A percentile compares a stretch with the other conserved stretches of the same genome.
Conservation (phyloP, 2,797 vertebrate species). For the Micromesistius poutassou region DNA sequence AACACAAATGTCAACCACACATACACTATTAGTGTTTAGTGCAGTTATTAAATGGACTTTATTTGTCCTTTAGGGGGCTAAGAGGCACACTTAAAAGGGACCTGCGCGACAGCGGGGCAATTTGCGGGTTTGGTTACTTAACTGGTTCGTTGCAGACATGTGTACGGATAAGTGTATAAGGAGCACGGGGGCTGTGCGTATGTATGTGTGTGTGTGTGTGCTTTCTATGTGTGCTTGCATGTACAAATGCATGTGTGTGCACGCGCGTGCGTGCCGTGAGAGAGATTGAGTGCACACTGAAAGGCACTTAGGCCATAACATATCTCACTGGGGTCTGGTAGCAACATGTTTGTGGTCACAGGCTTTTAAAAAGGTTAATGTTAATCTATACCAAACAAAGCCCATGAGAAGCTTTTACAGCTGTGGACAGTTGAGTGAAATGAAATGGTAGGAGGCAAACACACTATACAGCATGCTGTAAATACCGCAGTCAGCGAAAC, state of each 20-base stretch:
- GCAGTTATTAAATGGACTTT: slow-evolving; percentile 86
- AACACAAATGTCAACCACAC: slow-evolving; percentile 85
- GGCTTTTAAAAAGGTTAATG: slow-evolving; percentile 83
- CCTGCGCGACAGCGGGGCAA: slow-evolving; percentile 77
- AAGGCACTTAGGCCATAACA: slow-evolving; percentile 81
- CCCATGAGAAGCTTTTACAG: slow-evolving; percentile 78
- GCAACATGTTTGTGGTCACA: slow-evolving; percentile 77
- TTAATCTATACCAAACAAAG: slow-evolving; percentile 81
- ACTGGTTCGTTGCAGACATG: slow-evolving; percentile 61
- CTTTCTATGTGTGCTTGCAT: slow-evolving; percentile 30
- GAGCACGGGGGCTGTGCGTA: slow-evolving; percentile 69
- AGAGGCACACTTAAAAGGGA: slow-evolving; percentile 79
- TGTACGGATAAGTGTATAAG: slow-evolving; percentile 76
- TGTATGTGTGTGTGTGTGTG: slow-evolving; percentile 62
- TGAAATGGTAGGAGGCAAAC: slow-evolving; percentile 76
- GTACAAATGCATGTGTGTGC: slow-evolving; percentile 6
- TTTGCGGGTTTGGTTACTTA: slow-evolving; percentile 79
- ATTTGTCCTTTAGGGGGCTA: slow-evolving; percentile 85
- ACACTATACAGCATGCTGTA: slow-evolving; percentile 59
- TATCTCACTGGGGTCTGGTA: slow-evolving; percentile 77
- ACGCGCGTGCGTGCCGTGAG: slow-evolving; percentile 45
- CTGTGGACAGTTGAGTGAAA: slow-evolving; percentile 73
- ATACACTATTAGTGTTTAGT: slow-evolving; percentile 82
- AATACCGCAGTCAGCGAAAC: slow-evolving; percentile 68
- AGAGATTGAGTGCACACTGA: slow-evolving; percentile 67